Conservation (phyloP, 1,140 invertebrate species). For the Doryteuthis pealeii region DNA sequence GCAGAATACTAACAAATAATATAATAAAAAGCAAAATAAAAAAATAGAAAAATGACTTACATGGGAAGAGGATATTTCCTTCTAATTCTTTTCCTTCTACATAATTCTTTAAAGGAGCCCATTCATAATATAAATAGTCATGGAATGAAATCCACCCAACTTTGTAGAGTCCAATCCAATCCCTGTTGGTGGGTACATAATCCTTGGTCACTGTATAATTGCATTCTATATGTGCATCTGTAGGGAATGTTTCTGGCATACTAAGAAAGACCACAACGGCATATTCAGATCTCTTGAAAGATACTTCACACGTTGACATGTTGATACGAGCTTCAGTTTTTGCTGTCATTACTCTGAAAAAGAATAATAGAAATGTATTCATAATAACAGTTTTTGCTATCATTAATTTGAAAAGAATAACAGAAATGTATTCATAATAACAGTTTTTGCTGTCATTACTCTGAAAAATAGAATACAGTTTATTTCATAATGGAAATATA, state of each 20-base stretch:
- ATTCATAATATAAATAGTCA: conserved; percentile 54
- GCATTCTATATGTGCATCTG: conserved; percentile 53
- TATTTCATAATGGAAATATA: too few relatives aligned
- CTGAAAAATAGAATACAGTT: too few relatives aligned
- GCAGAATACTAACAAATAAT: too few relatives aligned
- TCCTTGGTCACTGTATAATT: conserved; percentile 49
- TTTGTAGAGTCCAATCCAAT: conserved; percentile 58
- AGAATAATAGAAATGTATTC: background rate
- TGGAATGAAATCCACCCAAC: conserved; percentile 50
- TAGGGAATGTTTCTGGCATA: conserved; percentile 53
- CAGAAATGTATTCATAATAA: background rate
- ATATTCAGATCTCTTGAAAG: conserved; percentile 37
- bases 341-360: background rate
- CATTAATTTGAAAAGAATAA: background rate
- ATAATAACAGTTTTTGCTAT: background rate
- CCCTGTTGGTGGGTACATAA: conserved; percentile 37
- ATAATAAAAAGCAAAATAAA: too few relatives aligned
- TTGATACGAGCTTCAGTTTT: background rate
- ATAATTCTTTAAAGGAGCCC: conserved; percentile 39
- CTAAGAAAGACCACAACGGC: conserved; percentile 55
- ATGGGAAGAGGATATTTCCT: conserved; percentile 42
- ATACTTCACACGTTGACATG: background rate
- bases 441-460: background rate
- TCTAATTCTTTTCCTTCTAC: conserved; percentile 36
- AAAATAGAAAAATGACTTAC: conserved; percentile 24